phyloP scores from a whole-genome alignment of 2,888 invertebrate genomes.

The Drosophila robusta region DNA sequence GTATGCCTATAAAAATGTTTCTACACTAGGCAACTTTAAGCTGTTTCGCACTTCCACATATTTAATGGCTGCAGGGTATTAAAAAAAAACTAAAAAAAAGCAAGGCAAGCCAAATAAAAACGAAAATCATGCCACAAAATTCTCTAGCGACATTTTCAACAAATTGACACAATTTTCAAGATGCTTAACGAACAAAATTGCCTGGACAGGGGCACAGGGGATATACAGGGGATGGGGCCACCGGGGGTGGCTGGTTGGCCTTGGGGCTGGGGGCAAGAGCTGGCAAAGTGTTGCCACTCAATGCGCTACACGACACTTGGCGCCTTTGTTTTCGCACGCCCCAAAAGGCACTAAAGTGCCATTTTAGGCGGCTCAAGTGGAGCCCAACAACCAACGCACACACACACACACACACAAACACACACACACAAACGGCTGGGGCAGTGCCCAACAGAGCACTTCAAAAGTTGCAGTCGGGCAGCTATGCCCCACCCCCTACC shows the following conservation, averaged over 20 bases:
- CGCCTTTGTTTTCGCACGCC: slow-evolving; percentile 78
- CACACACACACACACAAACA: slow-evolving; percentile 5
- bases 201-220: slow-evolving; percentile 31
- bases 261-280: slow-evolving; percentile 2
- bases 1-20: no score
- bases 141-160: slow-evolving; percentile 79
- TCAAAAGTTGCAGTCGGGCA: slow-evolving; percentile 72
- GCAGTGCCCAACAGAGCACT: slow-evolving; percentile 57
- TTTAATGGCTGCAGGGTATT: slow-evolving; percentile 20
- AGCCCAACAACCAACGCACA: slow-evolving; percentile 51
- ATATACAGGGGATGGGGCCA: slow-evolving; percentile 10
- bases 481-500: slow-evolving; percentile 10
- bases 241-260: background rate
- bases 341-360: slow-evolving; percentile 82
- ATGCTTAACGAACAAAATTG: slow-evolving; percentile 75
- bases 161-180: slow-evolving; percentile 82
- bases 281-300: slow-evolving; percentile 67
- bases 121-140: slow-evolving; percentile 73
- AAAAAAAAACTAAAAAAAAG: slow-evolving; percentile 2
- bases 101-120: slow-evolving; percentile 49
- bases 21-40: background rate
- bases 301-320: slow-evolving; percentile 78
- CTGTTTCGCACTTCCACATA: background rate
- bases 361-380: slow-evolving; percentile 83
- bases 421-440: slow-evolving; percentile 11